A percentile compares a stretch with the other conserved stretches of the same genome.
phyloP scores from a whole-genome alignment of 2,113 vertebrate species.

The Rhombomys opimus region DNA sequence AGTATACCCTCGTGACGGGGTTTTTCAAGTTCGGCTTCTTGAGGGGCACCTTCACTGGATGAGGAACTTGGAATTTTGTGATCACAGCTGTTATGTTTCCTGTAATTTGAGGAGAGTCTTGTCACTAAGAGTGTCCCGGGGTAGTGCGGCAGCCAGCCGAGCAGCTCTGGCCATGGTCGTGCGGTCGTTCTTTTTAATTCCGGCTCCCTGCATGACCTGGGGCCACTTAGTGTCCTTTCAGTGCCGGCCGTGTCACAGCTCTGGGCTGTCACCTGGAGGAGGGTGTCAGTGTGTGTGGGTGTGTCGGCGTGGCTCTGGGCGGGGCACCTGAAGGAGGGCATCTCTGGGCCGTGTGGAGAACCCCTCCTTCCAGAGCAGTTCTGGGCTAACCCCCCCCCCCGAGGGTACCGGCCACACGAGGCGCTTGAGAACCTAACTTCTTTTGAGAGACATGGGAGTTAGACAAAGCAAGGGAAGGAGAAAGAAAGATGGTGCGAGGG shows the following conservation, averaged over 20 bases:
- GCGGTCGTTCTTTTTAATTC: not conserved
- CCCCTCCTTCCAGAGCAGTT: not conserved
- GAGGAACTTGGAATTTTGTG: not conserved
- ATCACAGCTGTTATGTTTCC: not conserved
- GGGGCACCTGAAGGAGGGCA: not conserved
- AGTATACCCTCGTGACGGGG: not conserved
- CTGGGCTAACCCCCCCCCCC: not conserved
- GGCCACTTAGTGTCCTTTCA: not conserved
- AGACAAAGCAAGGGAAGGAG: not conserved
- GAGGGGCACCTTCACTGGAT: not conserved
- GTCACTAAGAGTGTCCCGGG: not conserved
- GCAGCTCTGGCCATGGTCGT: not conserved
- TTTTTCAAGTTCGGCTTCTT: not conserved
- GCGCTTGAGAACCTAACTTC: not conserved
- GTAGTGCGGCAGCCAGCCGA: not conserved
- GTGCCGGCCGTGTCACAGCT: not conserved
- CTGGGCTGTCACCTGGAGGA: not conserved
- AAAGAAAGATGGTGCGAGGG: not conserved
- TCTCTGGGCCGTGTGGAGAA: not conserved
- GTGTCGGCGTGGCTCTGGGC: not conserved
- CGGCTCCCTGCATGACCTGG: no score
- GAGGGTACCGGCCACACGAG: not conserved
- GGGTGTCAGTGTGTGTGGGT: not conserved
- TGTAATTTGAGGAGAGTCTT: not conserved
- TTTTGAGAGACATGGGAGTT: constrained; percentile 24